Conservation (phyloP, 1,140 invertebrate genomes). For the Andrena cerasifolii region DNA sequence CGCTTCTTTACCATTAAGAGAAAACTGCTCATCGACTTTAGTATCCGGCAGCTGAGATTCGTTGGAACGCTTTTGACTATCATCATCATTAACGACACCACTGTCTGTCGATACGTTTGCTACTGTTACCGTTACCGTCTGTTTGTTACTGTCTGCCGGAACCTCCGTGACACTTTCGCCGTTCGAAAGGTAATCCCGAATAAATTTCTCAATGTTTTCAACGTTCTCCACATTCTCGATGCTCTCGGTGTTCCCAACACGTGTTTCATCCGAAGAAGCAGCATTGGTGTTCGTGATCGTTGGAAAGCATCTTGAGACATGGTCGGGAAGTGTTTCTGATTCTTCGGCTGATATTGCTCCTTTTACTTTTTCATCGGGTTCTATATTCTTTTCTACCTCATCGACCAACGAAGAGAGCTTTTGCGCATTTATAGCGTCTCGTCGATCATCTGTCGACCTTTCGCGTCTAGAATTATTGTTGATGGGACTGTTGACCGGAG, state of each 20-base stretch:
- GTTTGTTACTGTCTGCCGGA: not conserved
- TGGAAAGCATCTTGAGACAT: not conserved
- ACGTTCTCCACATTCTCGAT: slow-evolving; percentile 12
- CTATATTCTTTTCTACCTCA: not conserved
- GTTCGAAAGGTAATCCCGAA: not conserved
- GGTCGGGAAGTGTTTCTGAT: not conserved
- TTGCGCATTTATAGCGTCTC: not conserved
- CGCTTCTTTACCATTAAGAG: not conserved
- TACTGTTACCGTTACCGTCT: too few relatives aligned
- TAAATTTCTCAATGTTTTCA: slow-evolving; percentile 43
- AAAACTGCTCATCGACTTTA: not conserved
- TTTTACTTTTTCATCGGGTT: not conserved
- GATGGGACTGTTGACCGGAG: not conserved
- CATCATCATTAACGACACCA: not conserved
- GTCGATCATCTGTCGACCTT: not conserved
- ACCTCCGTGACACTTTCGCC: not conserved
- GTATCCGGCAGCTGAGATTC: not conserved
- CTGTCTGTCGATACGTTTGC: too few relatives aligned
- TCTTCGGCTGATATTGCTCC: not conserved
- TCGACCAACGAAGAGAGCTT: not conserved
- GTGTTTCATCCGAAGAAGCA: not conserved
- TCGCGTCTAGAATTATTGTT: not conserved
- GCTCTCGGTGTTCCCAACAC: not conserved
- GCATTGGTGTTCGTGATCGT: too few relatives aligned
- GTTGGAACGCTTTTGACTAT: too few relatives aligned